phyloP scores from a whole-genome alignment of 2,113 vertebrate genomes.

The Pterocles orientalis region DNA sequence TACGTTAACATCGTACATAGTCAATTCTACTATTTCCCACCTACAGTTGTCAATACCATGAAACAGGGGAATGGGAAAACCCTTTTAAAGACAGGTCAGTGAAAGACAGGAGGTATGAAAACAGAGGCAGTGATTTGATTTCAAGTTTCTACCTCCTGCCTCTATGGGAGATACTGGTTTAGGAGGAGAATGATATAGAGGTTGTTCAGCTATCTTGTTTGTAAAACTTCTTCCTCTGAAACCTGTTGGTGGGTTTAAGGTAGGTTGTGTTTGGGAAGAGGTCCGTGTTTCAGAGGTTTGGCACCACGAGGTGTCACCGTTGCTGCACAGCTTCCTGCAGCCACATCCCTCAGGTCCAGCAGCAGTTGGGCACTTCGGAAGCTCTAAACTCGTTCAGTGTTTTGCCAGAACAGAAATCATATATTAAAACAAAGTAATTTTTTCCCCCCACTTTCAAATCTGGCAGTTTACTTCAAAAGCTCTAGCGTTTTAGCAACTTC shows the following conservation, averaged over 20 bases:
- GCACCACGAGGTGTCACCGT: slow-evolving; percentile 63
- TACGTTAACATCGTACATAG: rapidly evolving
- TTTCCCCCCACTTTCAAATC: background rate
- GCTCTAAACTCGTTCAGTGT: background rate
- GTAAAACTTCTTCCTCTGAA: background rate
- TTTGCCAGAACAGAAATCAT: background rate
- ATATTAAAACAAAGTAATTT: background rate
- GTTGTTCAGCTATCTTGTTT: background rate
- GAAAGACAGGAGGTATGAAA: background rate
- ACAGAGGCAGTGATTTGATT: background rate
- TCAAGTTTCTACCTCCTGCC: background rate
- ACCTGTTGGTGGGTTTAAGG: rapidly evolving
- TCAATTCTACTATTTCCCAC: background rate
- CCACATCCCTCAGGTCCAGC: background rate
- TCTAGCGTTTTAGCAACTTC: background rate
- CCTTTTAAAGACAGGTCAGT: background rate
- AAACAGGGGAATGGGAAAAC: background rate
- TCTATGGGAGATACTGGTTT: background rate
- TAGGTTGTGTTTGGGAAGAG: background rate
- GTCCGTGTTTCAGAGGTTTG: background rate
- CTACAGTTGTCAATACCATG: rapidly evolving
- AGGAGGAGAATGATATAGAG: background rate
- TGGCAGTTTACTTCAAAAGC: background rate
- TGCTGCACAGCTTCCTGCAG: slow-evolving; percentile 7
- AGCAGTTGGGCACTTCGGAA: rapidly evolving